Conservation (phyloP, 2,113 vertebrate genomes). For the Seriola quinqueradiata region DNA sequence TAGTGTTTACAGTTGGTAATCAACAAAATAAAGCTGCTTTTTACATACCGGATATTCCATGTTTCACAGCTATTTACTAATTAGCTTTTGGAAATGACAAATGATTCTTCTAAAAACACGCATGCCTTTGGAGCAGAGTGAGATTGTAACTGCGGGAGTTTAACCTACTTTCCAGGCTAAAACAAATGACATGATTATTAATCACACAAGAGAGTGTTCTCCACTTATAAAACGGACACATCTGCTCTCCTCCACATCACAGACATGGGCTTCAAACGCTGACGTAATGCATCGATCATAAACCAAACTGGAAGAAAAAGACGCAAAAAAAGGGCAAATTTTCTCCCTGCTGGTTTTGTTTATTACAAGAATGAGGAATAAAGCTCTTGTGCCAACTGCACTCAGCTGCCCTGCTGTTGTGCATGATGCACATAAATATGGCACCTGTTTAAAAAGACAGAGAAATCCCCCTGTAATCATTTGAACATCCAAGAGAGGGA, state of each 20-base stretch:
- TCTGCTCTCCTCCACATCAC: slow-evolving; percentile 72
- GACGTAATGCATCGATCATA: slow-evolving; percentile 70
- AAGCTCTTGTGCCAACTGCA: slow-evolving; percentile 54
- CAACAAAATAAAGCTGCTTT: slow-evolving; percentile 3
- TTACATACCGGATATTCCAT: neutral
- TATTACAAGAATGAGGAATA: slow-evolving; percentile 54
- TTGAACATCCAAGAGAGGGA: slow-evolving; percentile 38
- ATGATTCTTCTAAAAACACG: neutral
- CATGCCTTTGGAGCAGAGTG: neutral
- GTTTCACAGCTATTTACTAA: slow-evolving; percentile 19
- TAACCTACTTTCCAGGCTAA: neutral
- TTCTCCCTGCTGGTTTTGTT: slow-evolving; percentile 74
- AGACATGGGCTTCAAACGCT: slow-evolving; percentile 66
- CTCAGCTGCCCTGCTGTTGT: slow-evolving; percentile 56
- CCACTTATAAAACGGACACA: slow-evolving; percentile 59
- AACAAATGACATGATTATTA: slow-evolving; percentile 60
- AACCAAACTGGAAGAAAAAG: slow-evolving; percentile 58
- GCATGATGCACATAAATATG: slow-evolving; percentile 61
- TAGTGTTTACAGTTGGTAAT: slow-evolving; percentile 6
- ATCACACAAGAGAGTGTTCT: slow-evolving; percentile 40
- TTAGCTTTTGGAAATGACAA: slow-evolving; percentile 16
- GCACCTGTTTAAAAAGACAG: slow-evolving; percentile 75
- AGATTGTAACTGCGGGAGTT: neutral
- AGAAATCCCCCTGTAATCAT: slow-evolving; percentile 70
- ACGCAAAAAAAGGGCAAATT: slow-evolving; percentile 38